A percentile compares a stretch with the other conserved stretches of the same genome.
These are phyloP conservation scores for Psophia crepitans DNA, from an alignment of 2,113 vertebrate genomes.

Conservation along the genomic window DNA sequence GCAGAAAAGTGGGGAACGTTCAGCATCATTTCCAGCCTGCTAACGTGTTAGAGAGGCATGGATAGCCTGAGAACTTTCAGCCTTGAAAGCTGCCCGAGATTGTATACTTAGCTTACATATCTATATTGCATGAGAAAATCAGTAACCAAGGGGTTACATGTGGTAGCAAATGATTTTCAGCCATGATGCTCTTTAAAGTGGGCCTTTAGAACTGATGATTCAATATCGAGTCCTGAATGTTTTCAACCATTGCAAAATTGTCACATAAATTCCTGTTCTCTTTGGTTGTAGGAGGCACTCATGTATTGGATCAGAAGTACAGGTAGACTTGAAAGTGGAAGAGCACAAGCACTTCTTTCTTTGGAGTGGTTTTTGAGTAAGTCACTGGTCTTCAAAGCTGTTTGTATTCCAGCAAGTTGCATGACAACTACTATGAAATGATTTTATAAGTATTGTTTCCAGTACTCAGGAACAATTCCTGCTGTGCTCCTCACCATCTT, in stretches of 20 bases:
- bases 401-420: not conserved
- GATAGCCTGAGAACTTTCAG: not conserved
- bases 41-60: not conserved
- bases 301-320: not conserved
- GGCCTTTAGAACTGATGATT: not conserved
- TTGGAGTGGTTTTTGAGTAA: not conserved
- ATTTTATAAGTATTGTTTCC: constrained; percentile 33
- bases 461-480: not conserved
- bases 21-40: not conserved
- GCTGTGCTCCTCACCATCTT: constrained; percentile 5
- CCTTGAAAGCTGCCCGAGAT: not conserved
- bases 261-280: not conserved
- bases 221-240: not conserved
- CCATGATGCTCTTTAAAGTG: not conserved
- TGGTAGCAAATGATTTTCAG: not conserved
- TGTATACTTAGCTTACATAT: not conserved
- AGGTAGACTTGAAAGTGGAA: not conserved
- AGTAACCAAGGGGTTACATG: not conserved
- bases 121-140: not conserved
- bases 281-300: not conserved
- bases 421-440: not conserved
- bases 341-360: not conserved
- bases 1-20: not conserved
- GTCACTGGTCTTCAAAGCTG: not conserved
- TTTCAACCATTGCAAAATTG: not conserved